Evolutionary conservation across 2,888 invertebrate genomes (phyloP), one percentile per base, ranked within the genome.

Genomic region (Hetaerina titia): DNA sequence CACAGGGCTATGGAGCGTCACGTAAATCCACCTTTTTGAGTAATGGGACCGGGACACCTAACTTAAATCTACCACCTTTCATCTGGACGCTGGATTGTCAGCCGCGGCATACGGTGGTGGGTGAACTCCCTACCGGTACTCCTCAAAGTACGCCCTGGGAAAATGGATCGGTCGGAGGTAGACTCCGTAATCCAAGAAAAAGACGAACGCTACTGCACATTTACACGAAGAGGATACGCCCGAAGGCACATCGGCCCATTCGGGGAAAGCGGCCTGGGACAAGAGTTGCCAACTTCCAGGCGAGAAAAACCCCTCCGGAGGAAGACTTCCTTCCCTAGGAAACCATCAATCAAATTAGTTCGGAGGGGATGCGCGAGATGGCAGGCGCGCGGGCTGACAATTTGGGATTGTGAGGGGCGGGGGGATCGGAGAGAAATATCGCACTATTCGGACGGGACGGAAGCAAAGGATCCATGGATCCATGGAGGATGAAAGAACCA

Each of bases 281-380:
- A 45, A 57, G 58, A 58, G 58, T n/a, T 89, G 57, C 57, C 89
- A 57, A 58, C 89, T n/a, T 7, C 58, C 9, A 56, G n/a, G 58
- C 19, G 58, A 57, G 45, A 56, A 58, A 69, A 56, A 57, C 89
- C 57, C 15, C n/a, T 17, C 19, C 6, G 89, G 58, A 57, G n/a
- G 9, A 22, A 58, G 81, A 69, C 69, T n/a, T n/a, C 69, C 69
- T n/a, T 56, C 56, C 88, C n/a, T 17, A 9, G 22, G 89, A 58
- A 89, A n/a, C 31, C 89, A 89, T 89, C 89, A 89, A 89, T 89
- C 89, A 89, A 89, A 89, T 56, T 89, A 89, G 89, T 89, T 89
- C 58, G 57, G 58, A 58, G 57, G 6, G 57, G n/a, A 11, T 57
- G 58, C 58, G n/a, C 89, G 89, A 89, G 89, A 58, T 89, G 89